phyloP scores from a whole-genome alignment of 2,113 vertebrate species.

The Limnothrissa miodon region DNA sequence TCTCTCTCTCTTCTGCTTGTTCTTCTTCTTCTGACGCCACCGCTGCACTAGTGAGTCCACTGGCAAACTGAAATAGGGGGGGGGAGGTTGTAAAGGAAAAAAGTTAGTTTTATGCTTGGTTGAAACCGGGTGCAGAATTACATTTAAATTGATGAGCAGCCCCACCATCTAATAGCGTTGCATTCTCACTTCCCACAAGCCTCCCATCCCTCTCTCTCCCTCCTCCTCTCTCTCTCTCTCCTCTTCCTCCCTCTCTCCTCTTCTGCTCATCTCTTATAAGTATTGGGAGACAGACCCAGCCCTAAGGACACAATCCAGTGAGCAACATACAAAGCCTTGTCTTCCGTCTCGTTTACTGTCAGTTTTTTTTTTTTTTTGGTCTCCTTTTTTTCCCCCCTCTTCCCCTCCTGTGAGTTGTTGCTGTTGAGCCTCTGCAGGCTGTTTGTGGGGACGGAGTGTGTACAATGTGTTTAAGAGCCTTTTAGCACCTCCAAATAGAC shows the following conservation, averaged over 20 bases:
- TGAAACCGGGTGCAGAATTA: slow-evolving; percentile 53
- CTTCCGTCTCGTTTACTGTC: slow-evolving; percentile 23
- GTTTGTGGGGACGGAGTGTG: slow-evolving; percentile 7
- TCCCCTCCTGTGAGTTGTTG: neutral
- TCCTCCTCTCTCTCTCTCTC: neutral
- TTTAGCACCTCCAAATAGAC: neutral
- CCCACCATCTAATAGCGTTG: slow-evolving; percentile 48
- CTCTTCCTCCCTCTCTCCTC: neutral
- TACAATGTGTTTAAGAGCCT: neutral
- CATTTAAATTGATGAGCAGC: slow-evolving; percentile 60
- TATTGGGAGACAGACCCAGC: neutral
- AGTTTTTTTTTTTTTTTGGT: neutral
- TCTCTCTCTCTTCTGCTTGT: slow-evolving; percentile 20
- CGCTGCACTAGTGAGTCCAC: neutral
- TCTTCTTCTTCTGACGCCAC: neutral
- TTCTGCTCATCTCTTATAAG: neutral
- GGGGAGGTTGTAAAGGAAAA: slow-evolving; percentile 35
- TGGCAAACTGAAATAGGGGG: slow-evolving; percentile 49
- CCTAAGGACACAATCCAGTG: neutral
- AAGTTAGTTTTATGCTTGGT: slow-evolving; percentile 58
- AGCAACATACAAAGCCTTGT: slow-evolving; percentile 1
- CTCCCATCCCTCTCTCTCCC: neutral
- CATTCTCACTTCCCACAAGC: slow-evolving; percentile 37
- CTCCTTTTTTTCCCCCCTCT: neutral
- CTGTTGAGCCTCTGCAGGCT: slow-evolving; percentile 18